Evolutionary conservation across 1,140 invertebrate species (phyloP), one percentile per base, ranked within the genome.

Genomic region (Drosophila rufa): DNA sequence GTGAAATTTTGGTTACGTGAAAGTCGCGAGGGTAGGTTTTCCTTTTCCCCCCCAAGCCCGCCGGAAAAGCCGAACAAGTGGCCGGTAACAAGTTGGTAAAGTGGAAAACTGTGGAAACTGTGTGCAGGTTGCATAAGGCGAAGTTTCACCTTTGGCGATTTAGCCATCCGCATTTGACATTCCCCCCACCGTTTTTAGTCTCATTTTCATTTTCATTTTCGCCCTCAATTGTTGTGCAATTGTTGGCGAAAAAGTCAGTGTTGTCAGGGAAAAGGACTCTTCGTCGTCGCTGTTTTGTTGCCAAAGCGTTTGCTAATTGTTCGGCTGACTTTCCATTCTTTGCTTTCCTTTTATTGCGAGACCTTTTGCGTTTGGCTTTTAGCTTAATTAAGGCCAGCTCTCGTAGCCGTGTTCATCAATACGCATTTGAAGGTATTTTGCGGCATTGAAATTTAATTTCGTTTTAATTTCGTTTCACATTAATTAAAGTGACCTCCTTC

Each of bases 401-500:
- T 25, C 1, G 46, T 22, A 4, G 62, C 66, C 43, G 30, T 4
- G 33, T 25, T 67, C 46, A 80, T 68, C 68, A 64, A 58, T 56
- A 61, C 30, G 36, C 64, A 65, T 45, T 33, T 17, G 15, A 46
- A 15, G 40, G 40, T 45, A 62, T 62, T 36, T 62, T 66, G 62
- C 42, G 57, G 62, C 47, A 66, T 46, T 38, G 48, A 59, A 79
- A 70, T 68, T 33, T 67, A 67, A 70, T 70, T 70, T 70, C 67
- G 47, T 67, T 70, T 70, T 36, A 56, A 70, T 53, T 82, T 53
- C 65, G 59, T 75, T 75, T 79, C 69, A 48, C 58, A 83, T 84
- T 79, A 84, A 80, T 84, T 84, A 67, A 84, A 84, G 84, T 80
- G 71, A 84, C 64, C 67, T 17, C 62, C 48, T 46, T 46, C 64